A percentile compares a stretch with the other conserved stretches of the same genome.
Conservation (phyloP, 2,113 vertebrate species). For the Thalassarche chlororhynchos region DNA sequence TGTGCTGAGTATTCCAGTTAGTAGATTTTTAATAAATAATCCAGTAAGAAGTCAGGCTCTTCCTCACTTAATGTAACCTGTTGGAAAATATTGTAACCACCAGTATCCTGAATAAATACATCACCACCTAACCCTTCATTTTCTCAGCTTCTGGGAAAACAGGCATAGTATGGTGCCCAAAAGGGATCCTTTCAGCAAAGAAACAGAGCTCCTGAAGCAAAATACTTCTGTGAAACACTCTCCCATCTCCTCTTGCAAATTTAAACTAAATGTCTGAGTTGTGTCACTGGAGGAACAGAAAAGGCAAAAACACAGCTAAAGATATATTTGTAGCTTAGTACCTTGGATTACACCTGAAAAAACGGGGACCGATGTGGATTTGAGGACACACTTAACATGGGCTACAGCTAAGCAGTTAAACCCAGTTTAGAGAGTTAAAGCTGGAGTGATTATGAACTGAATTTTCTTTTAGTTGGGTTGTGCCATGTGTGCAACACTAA, state of each 20-base stretch:
- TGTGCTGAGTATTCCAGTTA: background rate
- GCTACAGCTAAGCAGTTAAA: background rate
- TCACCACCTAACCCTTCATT: background rate
- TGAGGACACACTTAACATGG: background rate
- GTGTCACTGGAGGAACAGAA: background rate
- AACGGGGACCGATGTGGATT: fast-evolving
- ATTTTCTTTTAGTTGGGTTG: background rate
- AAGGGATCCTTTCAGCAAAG: background rate
- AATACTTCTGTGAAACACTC: background rate
- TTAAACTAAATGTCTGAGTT: background rate
- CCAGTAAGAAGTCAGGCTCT: background rate
- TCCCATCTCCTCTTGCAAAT: background rate
- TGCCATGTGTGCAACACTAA: background rate
- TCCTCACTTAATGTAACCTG: background rate
- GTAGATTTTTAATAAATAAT: background rate
- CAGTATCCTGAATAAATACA: background rate
- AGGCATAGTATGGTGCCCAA: background rate
- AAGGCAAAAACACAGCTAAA: background rate
- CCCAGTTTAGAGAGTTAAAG: background rate
- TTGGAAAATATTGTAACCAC: background rate
- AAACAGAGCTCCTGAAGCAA: background rate
- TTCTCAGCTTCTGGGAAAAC: background rate
- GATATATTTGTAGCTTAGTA: background rate
- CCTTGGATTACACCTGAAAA: background rate
- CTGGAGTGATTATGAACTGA: background rate